Percentiles rank a stretch among this genome's conserved stretches.
Conservation (phyloP, 1,140 invertebrate genomes). For the Nasonia vitripennis region DNA sequence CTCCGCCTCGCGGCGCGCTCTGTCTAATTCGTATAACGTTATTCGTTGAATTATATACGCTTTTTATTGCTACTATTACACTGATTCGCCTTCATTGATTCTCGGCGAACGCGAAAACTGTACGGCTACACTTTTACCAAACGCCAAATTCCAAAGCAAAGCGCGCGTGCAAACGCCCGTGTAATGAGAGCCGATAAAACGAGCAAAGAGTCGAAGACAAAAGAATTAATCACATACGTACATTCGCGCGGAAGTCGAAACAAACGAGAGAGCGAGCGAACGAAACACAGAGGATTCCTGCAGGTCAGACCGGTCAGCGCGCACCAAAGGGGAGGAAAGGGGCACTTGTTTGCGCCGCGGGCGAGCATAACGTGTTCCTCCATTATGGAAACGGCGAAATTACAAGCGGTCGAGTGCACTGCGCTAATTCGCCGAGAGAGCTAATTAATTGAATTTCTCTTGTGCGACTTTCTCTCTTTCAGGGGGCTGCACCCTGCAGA, state of each 20-base stretch:
- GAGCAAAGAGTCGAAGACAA: neutral
- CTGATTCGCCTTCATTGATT: too few relatives aligned
- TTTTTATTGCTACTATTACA: neutral
- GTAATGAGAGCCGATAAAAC: neutral
- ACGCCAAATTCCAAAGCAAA: too few relatives aligned
- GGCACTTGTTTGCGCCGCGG: neutral
- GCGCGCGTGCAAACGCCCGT: neutral
- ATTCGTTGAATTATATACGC: neutral
- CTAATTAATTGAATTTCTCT: neutral
- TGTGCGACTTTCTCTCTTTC: neutral
- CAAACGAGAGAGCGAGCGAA: neutral
- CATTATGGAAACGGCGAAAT: conserved; percentile 1
- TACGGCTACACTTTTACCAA: too few relatives aligned
- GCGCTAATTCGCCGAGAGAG: neutral
- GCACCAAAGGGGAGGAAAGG: too few relatives aligned
- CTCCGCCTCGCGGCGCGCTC: too few relatives aligned
- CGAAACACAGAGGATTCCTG: neutral
- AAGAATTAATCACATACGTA: neutral
- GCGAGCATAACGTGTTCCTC: neutral
- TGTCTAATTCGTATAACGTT: neutral
- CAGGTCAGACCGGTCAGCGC: neutral
- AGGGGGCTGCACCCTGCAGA: too few relatives aligned
- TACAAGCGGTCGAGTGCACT: neutral
- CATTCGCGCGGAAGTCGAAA: neutral
- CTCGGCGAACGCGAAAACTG: too few relatives aligned